Evolutionary conservation across 2,113 vertebrate genomes (phyloP).

Genomic region (Chionomys nivalis): DNA sequence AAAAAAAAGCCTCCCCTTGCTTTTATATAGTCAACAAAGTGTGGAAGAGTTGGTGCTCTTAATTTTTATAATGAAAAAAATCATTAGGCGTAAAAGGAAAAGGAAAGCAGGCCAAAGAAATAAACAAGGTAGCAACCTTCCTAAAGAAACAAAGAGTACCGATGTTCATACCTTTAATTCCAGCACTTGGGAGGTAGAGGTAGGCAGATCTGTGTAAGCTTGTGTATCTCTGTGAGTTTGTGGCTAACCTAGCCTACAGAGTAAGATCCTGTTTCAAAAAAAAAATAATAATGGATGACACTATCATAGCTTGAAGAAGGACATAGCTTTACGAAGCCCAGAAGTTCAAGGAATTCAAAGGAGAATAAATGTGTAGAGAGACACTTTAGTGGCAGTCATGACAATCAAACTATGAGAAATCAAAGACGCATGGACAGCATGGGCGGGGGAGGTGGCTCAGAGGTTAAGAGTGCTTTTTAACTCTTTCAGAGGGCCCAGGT

Average conservation of each 20-base stretch:
- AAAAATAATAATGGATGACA: neutral
- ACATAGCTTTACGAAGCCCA: neutral
- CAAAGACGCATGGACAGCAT: neutral
- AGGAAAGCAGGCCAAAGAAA: neutral
- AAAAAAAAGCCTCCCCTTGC: neutral
- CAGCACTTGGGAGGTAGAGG: neutral
- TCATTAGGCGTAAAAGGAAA: neutral
- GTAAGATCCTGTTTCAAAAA: neutral
- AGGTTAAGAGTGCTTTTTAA: neutral
- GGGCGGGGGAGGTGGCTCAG: neutral
- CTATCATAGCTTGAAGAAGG: neutral
- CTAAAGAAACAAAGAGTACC: neutral
- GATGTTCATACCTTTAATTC: neutral
- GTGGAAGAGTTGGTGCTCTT: neutral
- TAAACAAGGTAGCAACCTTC: neutral
- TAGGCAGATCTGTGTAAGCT: neutral
- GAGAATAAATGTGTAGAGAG: neutral
- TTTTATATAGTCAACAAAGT: neutral
- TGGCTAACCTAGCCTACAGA: neutral
- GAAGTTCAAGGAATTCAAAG: neutral
- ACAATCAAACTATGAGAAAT: neutral
- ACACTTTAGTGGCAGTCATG: neutral
- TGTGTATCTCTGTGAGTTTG: neutral
- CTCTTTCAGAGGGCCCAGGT: neutral
- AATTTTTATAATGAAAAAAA: neutral